Evolutionary conservation across 2,888 invertebrate genomes (phyloP).

Genomic region (Phyllotreta striolata): DNA sequence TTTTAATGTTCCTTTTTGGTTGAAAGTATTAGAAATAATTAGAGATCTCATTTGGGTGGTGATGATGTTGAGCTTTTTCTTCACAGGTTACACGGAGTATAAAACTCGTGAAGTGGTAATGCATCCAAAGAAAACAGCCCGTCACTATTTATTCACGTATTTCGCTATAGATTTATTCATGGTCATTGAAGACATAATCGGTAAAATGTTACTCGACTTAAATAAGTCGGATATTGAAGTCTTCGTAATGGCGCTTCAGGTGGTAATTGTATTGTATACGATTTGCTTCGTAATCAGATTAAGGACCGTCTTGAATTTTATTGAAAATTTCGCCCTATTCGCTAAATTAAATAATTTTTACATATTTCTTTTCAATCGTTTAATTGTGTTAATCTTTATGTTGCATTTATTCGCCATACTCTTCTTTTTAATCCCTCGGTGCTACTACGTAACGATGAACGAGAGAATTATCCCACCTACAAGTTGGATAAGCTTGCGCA

Average conservation of each 20-base stretch:
- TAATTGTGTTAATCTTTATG: conserved; percentile 3
- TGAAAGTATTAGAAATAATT: not conserved
- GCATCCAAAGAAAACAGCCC: conserved; percentile 15
- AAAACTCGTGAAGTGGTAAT: conserved; percentile 22
- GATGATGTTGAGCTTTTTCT: conserved; percentile 19
- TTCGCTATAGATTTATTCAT: conserved; percentile 24
- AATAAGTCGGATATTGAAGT: not conserved
- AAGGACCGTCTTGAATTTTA: conserved; percentile 3
- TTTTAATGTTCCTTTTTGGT: not conserved
- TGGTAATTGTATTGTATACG: not conserved
- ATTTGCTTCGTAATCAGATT: conserved; percentile 3
- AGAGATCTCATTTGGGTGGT: conserved; percentile 4
- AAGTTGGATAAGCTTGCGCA: conserved; percentile 13
- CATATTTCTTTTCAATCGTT: not conserved
- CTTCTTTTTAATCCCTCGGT: conserved; percentile 2
- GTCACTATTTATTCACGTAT: conserved; percentile 25
- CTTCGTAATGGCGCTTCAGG: not conserved
- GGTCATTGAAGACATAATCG: not conserved
- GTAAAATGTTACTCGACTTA: too few species aligned
- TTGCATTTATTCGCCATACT: conserved; percentile 10
- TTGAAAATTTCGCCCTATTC: not conserved
- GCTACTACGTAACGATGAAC: not conserved
- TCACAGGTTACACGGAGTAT: conserved; percentile 23
- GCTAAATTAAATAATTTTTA: not conserved
- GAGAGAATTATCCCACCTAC: conserved; percentile 1